Evolutionary conservation across 2,888 invertebrate species (phyloP).

Genomic region (Lymantria dispar): DNA sequence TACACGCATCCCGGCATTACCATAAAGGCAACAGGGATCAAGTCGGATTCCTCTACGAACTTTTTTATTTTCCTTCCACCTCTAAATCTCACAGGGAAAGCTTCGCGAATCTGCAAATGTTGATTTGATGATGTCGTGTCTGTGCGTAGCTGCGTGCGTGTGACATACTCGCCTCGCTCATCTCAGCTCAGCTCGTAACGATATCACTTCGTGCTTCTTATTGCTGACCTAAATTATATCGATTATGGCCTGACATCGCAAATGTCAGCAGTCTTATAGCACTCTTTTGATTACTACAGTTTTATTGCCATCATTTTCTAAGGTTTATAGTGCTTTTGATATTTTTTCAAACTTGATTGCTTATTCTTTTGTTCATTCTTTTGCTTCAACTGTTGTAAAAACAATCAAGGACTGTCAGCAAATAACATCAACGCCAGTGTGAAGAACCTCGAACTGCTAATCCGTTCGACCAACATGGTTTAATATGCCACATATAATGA

Average conservation of each 20-base stretch:
- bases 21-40: constrained; percentile 82
- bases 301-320: constrained; percentile 21
- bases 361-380: too few species aligned
- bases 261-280: constrained; percentile 24
- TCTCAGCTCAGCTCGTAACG: constrained; percentile 7
- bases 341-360: neutral
- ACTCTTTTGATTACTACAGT: constrained; percentile 41
- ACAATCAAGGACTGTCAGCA: too few species aligned
- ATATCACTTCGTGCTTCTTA: constrained; percentile 24
- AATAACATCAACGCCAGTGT: too few species aligned
- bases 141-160: constrained; percentile 31
- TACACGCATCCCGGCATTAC: constrained; percentile 82
- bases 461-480: too few species aligned
- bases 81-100: constrained; percentile 81
- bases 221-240: constrained; percentile 45
- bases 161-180: constrained; percentile 23
- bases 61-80: constrained; percentile 83
- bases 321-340: neutral
- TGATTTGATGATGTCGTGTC: constrained; percentile 78
- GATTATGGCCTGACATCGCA: constrained; percentile 27
- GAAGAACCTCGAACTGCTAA: too few species aligned
- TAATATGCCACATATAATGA: too few species aligned
- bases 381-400: too few species aligned
- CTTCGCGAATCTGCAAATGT: constrained; percentile 83
- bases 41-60: constrained; percentile 80